Conservation (phyloP, 1,140 invertebrate genomes). For the Asobara japonica region DNA sequence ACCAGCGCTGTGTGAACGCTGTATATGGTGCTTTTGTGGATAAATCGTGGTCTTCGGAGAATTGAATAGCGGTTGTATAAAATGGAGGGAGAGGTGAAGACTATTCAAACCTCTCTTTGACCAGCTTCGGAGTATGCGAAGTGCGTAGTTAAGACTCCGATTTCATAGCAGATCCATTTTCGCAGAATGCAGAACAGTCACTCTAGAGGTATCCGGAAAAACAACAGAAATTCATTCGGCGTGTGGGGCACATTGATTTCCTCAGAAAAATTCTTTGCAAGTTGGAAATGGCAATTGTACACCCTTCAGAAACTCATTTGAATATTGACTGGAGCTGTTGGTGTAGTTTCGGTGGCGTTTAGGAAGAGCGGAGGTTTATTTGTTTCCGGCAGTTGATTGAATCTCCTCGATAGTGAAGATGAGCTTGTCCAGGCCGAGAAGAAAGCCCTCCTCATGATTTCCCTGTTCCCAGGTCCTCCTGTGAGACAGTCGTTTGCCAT, state of each 20-base stretch:
- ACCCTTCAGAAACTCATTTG: not conserved
- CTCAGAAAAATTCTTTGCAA: not conserved
- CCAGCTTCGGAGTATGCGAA: too few relatives aligned
- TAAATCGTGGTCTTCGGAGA: too few relatives aligned
- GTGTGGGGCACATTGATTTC: not conserved
- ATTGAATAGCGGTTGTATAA: too few relatives aligned
- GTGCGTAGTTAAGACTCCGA: too few relatives aligned
- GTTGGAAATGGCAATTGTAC: not conserved
- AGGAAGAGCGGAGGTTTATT: not conserved
- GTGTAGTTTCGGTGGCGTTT: too few relatives aligned
- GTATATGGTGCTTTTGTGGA: too few relatives aligned
- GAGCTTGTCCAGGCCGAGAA: conserved; percentile 89
- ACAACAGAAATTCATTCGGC: not conserved
- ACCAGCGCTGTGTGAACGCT: too few relatives aligned
- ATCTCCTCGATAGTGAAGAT: conserved; percentile 65
- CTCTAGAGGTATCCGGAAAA: not conserved
- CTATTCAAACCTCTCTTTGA: too few relatives aligned
- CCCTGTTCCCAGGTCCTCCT: conserved; percentile 83
- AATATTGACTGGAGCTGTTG: too few relatives aligned
- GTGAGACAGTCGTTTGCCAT: conserved; percentile 78
- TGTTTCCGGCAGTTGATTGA: not conserved
- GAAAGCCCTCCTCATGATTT: conserved; percentile 95
- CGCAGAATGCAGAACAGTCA: too few relatives aligned
- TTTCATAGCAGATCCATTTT: too few relatives aligned
- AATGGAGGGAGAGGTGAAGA: too few relatives aligned